Conservation (phyloP, 2,797 vertebrate genomes). For the Leucoraja ocellata region DNA sequence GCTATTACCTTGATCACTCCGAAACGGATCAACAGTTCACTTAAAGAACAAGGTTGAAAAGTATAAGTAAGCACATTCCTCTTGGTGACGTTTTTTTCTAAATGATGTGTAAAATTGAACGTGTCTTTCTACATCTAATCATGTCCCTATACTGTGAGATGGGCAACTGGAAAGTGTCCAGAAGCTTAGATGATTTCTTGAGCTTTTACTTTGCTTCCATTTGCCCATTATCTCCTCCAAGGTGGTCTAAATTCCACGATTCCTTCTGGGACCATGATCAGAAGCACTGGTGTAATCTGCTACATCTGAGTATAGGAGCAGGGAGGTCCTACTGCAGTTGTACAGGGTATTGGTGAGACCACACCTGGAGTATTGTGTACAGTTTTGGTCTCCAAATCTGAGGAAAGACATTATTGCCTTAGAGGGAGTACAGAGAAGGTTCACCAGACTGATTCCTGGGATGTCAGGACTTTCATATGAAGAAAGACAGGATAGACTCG, state of each 20-base stretch:
- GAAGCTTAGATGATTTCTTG: neutral
- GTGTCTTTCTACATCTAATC: neutral
- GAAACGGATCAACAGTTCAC: neutral
- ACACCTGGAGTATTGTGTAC: too few relatives aligned
- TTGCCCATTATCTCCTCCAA: neutral
- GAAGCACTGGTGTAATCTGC: neutral
- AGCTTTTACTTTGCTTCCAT: neutral
- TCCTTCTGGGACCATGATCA: neutral
- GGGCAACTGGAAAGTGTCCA: neutral
- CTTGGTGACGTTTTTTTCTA: neutral
- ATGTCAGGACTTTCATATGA: too few relatives aligned
- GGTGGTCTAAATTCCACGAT: neutral
- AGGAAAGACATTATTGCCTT: too few relatives aligned
- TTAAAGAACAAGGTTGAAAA: neutral
- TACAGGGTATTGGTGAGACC: too few relatives aligned
- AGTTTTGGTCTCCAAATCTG: too few relatives aligned
- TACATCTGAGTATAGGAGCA: neutral
- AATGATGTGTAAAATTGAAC: neutral
- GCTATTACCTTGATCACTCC: too few relatives aligned
- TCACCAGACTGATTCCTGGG: too few relatives aligned
- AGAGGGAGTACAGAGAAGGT: too few relatives aligned
- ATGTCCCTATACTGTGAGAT: neutral
- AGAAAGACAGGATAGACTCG: too few relatives aligned
- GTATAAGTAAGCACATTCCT: neutral
- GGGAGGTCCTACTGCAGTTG: too few relatives aligned